A percentile compares a stretch with the other conserved stretches of the same genome.
Conservation (phyloP, 2,113 vertebrate species). For the Reinhardtius hippoglossoides region DNA sequence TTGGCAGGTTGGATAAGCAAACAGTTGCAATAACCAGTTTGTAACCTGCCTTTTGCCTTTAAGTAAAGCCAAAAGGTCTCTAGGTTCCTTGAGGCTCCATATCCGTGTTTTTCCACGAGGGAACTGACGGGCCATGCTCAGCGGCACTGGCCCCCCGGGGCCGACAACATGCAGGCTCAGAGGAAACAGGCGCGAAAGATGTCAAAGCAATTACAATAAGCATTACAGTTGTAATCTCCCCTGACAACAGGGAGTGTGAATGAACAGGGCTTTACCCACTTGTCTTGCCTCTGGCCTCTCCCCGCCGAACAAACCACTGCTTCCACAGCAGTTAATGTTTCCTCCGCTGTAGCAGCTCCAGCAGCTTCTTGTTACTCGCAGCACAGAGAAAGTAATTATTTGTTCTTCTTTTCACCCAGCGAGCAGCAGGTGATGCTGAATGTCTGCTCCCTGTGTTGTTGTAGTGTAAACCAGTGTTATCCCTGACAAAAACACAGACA, state of each 20-base stretch:
- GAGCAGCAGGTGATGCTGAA: constrained; percentile 29
- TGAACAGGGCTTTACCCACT: constrained; percentile 40
- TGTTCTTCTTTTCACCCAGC: constrained; percentile 8
- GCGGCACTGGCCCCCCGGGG: constrained; percentile 26
- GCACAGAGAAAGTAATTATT: neutral
- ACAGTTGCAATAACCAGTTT: neutral
- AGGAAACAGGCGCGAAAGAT: constrained; percentile 76
- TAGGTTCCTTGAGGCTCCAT: constrained; percentile 25
- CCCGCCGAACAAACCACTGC: constrained; percentile 15
- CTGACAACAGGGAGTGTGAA: constrained; percentile 66
- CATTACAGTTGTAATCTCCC: constrained; percentile 71
- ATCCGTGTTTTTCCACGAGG: constrained; percentile 34
- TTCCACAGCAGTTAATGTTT: constrained; percentile 30
- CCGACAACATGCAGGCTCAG: constrained; percentile 40
- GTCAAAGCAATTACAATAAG: constrained; percentile 80
- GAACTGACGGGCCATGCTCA: constrained; percentile 2
- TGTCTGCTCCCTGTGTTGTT: neutral
- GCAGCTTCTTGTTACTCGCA: constrained; percentile 4
- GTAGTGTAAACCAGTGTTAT: neutral
- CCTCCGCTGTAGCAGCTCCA: constrained; percentile 6
- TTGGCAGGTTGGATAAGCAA: neutral
- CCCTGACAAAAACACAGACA: neutral
- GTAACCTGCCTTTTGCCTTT: constrained; percentile 20
- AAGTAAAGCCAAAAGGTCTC: constrained; percentile 42
- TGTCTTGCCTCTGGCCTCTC: constrained; percentile 50